Base-by-base conservation (phyloP, 2,888 invertebrate genomes). In the Leptinotarsa rubiginosa region DNA sequence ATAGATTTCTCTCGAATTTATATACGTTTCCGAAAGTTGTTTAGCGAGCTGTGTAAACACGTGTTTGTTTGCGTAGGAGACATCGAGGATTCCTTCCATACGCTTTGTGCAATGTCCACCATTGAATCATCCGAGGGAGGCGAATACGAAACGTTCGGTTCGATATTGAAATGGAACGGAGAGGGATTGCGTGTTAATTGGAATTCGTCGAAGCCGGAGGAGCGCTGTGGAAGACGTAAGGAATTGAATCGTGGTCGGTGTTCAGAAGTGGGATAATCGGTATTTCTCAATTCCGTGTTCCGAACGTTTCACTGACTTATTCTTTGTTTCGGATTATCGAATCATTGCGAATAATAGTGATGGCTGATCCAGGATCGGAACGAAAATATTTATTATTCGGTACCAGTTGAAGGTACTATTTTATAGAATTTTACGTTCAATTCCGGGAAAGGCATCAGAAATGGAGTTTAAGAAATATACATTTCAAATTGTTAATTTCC, bases 31-130 rank as follows among this genome's bases (percentile, higher is more conserved):
- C 62, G 62, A 62, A 64, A 70, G 64, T 70, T 70, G 64, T 62
- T 50, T 50, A 64, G 47, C 70, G 64, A 70, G 62, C 64, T 70
- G 41, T 49, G 70, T 50, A 70, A 70, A 70, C 70, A 70, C 62
- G 41, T 62, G 62, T 62, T 62, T 62, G 62, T 62, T 62, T 62
- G 62, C 62, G 62, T 62, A 62, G 62, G 62, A 62, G 62, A 62
- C 62, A 62, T 62, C 62, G 62, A 62, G 41, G 62, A 62, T 18
- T 62, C 62, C 62, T 62, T 62, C 62, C 62, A 62, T 62, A 62
- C 18, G 62, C 62, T 62, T 62, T 62, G 62, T 62, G 62, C 62
- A 31, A 62, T 62, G 62, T 62, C 62, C 62, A 62, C 62, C 62
- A 62, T 62, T 62, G 62, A 62, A 62, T 62, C 41, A 41, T 62